Conservation (phyloP, 2,797 vertebrate species). For the Cynodonichthys magdalenae region DNA sequence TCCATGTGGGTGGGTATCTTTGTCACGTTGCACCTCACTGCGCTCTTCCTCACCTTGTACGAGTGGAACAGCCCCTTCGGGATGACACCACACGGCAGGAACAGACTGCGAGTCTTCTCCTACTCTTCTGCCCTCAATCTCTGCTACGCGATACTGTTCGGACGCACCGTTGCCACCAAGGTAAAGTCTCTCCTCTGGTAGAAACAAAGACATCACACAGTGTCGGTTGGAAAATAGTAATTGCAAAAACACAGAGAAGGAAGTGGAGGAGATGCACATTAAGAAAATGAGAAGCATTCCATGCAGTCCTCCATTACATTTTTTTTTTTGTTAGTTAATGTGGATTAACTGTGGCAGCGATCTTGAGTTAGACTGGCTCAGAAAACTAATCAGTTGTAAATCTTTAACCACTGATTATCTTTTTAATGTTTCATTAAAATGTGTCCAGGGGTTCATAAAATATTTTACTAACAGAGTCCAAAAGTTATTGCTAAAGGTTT, state of each 20-base stretch:
- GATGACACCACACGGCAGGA: slow-evolving; percentile 92
- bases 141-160: slow-evolving; percentile 96
- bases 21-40: slow-evolving; percentile 90
- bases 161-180: slow-evolving; percentile 93
- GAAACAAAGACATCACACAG: slow-evolving; percentile 21
- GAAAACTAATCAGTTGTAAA: too few relatives aligned
- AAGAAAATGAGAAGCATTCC: too few relatives aligned
- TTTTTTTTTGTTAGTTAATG: too few relatives aligned
- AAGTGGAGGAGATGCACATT: not conserved
- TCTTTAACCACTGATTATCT: too few relatives aligned
- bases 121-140: slow-evolving; percentile 96
- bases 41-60: slow-evolving; percentile 94
- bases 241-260: slow-evolving; percentile 9
- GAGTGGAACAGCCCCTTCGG: slow-evolving; percentile 98
- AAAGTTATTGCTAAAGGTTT: too few relatives aligned
- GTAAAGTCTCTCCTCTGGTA: slow-evolving; percentile 53
- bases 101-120: slow-evolving; percentile 91
- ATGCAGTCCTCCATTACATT: too few relatives aligned
- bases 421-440: too few relatives aligned
- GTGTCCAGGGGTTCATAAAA: too few relatives aligned
- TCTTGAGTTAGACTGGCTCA: too few relatives aligned
- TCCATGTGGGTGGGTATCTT: slow-evolving; percentile 97
- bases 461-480: too few relatives aligned
- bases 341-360: too few relatives aligned
- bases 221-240: slow-evolving; percentile 18